phyloP scores from a whole-genome alignment of 2,797 vertebrate genomes.

The Rallus crepitans region DNA sequence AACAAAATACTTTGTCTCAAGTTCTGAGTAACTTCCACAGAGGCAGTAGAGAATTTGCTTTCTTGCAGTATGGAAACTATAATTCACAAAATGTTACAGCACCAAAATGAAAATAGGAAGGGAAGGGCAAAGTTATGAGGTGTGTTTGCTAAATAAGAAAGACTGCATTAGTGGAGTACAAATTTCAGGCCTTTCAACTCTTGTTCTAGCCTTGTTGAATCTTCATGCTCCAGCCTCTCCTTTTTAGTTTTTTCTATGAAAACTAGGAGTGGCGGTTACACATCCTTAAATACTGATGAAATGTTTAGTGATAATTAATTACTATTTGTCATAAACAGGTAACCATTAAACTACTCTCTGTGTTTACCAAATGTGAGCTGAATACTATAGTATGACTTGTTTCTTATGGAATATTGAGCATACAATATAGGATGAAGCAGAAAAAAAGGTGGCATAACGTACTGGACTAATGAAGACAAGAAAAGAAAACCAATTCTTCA shows the following conservation, averaged over 20 bases:
- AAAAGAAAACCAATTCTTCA: background rate
- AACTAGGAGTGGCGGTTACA: background rate
- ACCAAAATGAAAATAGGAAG: background rate
- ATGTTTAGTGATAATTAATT: background rate
- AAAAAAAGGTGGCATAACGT: background rate
- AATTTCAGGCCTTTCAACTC: background rate
- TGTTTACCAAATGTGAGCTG: background rate
- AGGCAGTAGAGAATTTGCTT: background rate
- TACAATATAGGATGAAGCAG: fast-evolving
- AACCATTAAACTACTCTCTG: background rate
- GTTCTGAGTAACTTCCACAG: background rate
- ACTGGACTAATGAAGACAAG: background rate
- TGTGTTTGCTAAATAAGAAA: background rate
- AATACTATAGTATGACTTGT: background rate
- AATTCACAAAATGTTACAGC: background rate
- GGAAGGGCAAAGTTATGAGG: background rate
- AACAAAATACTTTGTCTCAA: background rate
- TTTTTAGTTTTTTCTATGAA: background rate
- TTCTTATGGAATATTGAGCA: background rate
- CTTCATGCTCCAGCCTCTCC: background rate
- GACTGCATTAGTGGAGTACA: background rate
- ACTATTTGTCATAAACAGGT: background rate
- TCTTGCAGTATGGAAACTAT: background rate
- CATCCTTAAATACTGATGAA: background rate
- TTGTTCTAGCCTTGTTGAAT: background rate